Conservation (phyloP, 2,888 invertebrate species). For the Nephrotoma flavescens region DNA sequence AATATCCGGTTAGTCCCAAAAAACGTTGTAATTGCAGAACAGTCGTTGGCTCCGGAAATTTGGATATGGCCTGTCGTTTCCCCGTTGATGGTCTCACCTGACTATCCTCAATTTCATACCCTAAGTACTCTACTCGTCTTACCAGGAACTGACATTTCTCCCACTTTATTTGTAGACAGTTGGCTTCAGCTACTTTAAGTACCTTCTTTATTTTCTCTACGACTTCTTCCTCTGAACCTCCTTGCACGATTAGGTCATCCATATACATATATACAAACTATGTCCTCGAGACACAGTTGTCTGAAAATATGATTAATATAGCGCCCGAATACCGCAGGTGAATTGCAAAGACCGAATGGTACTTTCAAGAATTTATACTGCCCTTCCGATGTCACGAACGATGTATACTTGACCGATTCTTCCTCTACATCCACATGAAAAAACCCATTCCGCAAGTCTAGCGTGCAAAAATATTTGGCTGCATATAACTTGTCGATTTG, state of each 20-base stretch:
- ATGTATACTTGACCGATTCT: background rate
- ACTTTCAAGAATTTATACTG: background rate
- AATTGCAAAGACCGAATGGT: background rate
- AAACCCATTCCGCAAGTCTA: no score
- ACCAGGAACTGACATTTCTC: background rate
- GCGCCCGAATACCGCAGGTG: no score
- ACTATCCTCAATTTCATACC: background rate
- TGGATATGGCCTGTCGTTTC: background rate
- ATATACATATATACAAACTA: background rate
- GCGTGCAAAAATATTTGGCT: no score
- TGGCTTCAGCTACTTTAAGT: background rate
- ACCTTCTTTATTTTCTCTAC: background rate
- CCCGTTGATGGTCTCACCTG: background rate
- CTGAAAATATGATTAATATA: no score
- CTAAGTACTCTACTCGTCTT: background rate
- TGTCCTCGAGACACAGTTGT: background rate
- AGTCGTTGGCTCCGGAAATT: background rate
- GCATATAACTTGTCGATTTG: no score
- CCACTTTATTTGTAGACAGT: background rate
- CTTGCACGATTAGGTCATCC: background rate
- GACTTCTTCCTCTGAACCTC: background rate
- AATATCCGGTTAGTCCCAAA: background rate
- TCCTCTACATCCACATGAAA: background rate
- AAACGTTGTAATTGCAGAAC: background rate
- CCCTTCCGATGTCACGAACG: background rate